A percentile compares a stretch with the other conserved stretches of the same genome.
Evolutionary conservation across 2,113 vertebrate genomes (phyloP).

Genomic region (pig (Sus scrofa)): T2T-Sscrofa CM000820.6:122871501-122872000

Average conservation of each 20-base stretch:
- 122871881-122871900: background rate
- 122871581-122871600: background rate
- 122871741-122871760: background rate
- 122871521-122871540: background rate
- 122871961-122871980: background rate
- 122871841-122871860: background rate
- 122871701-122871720: accelerated
- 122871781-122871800: background rate
- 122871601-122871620: background rate
- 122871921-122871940: background rate
- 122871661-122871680: background rate
- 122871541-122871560: background rate
- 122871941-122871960: background rate
- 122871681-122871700: background rate
- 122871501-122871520: background rate
- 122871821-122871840: background rate
- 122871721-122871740: background rate
- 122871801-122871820: background rate
- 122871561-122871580: background rate
- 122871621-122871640: background rate
- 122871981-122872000: background rate
- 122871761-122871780: background rate
- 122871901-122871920: no score
- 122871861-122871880: background rate
- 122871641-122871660: background rate